Base-by-base conservation (phyloP, 1,140 invertebrate species). In the Hestina assimilis region DNA sequence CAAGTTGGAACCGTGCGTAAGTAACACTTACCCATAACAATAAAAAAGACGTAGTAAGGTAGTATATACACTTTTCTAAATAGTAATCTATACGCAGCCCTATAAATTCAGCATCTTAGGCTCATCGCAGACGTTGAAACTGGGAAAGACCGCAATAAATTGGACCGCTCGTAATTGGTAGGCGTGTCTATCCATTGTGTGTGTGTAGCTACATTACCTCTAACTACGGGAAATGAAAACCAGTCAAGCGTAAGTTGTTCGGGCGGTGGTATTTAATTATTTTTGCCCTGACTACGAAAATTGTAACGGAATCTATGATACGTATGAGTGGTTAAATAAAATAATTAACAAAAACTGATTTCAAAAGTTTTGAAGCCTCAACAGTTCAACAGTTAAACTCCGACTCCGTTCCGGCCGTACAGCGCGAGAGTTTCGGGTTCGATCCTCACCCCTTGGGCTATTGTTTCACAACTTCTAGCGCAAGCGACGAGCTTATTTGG, bases 61-160 rank as follows among this genome's bases (percentile, higher is more conserved):
- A 35, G 5, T 15, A 2, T 35, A 6, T 15, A 7, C 12, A 12
- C 31, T 2, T 35, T 5, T 15, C 6, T 48, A 48, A 35, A 48
- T 35, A 14, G 17, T 38, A 48, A 46, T 46, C 11, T 35, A 55
- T 40, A 46, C 15, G n/a, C 15, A 4, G 23, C 8, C 19, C 17
- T 46, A 47, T 55, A 55, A 46, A 46, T 55, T 47, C 11, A 38
- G 14, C 47, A 35, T 52, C 26, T 47, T 42, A 53, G 45, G 58
- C 35, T 42, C 45, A 61, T 45, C 31, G 31, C 46, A 35, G 46
- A 48, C 46, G 31, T 35, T 35, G 31, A 38, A 55, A 64, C 41
- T 52, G 46, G 33, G 40, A 63, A 41, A 40, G 59, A 11, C 50
- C 45, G 29, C 46, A 28, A 64, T 64, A 64, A 64, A 64, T 64